Evolutionary conservation across 1,140 invertebrate genomes (phyloP).

Genomic region (Drosophila pandora): DNA sequence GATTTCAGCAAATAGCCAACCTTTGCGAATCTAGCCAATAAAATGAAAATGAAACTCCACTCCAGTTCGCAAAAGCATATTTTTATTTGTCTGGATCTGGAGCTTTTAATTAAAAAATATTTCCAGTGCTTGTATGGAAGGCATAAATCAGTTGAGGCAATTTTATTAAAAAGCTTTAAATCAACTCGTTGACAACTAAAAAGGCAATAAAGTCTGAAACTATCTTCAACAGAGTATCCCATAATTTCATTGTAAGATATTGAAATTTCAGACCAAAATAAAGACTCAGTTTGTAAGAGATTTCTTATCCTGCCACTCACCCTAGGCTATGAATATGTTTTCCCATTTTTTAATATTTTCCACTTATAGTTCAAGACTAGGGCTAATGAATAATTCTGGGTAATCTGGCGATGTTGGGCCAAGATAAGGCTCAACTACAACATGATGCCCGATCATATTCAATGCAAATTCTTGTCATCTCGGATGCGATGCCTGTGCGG

Average conservation of each 20-base stretch:
- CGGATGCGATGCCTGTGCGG: conserved; percentile 54
- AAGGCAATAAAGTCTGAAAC: neutral
- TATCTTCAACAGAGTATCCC: neutral
- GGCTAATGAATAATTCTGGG: conserved; percentile 13
- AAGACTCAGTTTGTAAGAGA: too few relatives aligned
- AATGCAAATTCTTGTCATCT: conserved; percentile 71
- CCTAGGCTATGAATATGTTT: neutral
- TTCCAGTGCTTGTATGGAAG: conserved; percentile 10
- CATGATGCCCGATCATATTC: conserved; percentile 57
- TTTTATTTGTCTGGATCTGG: conserved; percentile 26
- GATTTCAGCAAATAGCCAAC: conserved; percentile 59
- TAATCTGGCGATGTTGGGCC: conserved; percentile 14
- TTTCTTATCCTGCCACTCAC: neutral
- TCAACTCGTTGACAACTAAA: conserved; percentile 8
- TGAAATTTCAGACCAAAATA: too few relatives aligned
- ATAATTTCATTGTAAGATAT: too few relatives aligned
- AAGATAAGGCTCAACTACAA: conserved; percentile 31
- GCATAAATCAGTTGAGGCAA: conserved; percentile 33
- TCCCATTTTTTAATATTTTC: neutral
- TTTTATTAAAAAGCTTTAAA: conserved; percentile 38
- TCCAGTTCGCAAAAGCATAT: conserved; percentile 32
- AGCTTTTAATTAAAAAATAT: conserved; percentile 54
- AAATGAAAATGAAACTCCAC: conserved; percentile 57
- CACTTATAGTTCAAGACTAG: conserved; percentile 1
- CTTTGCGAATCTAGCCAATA: conserved; percentile 65